Percentiles rank a stretch among this genome's conserved stretches.
phyloP scores from a whole-genome alignment of 2,113 vertebrate species.

The Butastur rufipennis region DNA sequence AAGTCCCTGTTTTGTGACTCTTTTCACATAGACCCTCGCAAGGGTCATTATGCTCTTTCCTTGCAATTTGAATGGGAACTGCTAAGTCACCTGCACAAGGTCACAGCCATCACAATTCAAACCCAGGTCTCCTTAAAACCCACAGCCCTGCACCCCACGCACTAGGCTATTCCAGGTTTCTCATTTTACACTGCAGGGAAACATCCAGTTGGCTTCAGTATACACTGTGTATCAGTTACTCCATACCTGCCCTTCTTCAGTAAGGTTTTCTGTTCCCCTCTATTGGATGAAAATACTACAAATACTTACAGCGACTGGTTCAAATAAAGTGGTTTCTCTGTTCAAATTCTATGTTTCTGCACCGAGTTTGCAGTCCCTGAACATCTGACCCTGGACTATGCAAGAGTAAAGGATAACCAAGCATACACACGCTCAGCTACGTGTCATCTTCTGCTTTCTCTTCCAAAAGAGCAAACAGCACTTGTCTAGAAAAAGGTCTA shows the following conservation, averaged over 20 bases:
- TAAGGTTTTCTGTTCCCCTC: background rate
- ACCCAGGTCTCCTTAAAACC: background rate
- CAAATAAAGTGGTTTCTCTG: background rate
- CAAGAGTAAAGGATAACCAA: background rate
- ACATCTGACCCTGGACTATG: background rate
- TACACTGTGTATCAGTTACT: rapidly evolving
- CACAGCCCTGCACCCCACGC: background rate
- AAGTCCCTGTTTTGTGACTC: background rate
- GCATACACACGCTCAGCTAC: background rate
- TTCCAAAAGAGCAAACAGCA: background rate
- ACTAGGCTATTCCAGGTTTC: background rate
- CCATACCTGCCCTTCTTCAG: rapidly evolving
- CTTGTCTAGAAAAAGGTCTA: background rate
- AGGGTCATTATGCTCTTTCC: background rate
- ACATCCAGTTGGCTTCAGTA: rapidly evolving
- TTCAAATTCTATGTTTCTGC: background rate
- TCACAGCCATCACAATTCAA: background rate
- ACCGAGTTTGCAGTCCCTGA: background rate
- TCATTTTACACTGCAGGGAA: background rate
- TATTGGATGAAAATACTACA: background rate
- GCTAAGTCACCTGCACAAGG: background rate
- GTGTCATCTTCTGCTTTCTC: background rate
- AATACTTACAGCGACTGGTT: background rate
- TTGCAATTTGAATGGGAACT: background rate
- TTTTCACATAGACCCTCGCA: background rate